Base-by-base conservation (phyloP, 2,113 vertebrate genomes). In the Paramisgurnus dabryanus region DNA sequence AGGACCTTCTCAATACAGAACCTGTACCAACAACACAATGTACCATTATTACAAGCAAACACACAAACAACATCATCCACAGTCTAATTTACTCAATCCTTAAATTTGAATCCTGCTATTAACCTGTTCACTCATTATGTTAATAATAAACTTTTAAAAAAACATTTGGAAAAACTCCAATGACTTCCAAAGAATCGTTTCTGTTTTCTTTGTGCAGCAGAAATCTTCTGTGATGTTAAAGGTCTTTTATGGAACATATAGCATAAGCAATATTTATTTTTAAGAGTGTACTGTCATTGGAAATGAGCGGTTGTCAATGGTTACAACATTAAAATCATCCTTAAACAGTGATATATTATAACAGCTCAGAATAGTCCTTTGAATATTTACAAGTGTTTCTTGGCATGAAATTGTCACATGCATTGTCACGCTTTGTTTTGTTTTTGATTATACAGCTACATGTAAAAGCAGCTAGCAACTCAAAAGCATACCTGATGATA, bases 11-110 rank as follows among this genome's bases (percentile, higher is more conserved):
- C 80, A 63, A 81, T 85, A 84, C 76, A 88, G 84, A 80, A 65
- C 73, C 86, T 76, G 92, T 92, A 92, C 92, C 91, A 87, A 87
- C 91, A 87, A 87, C 80, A 87, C 83, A 84, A 61, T 84, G 92
- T 93, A 94, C 91, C 92, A 87, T 87, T 50, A 82, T 81, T 83
- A 49, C 77, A 66, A 74, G 79, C 22, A 82, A 17, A 69, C 53
- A 74, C 58, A 70, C 57, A 45, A 73, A 87, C 80, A 80, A 84
- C 55, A 80, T 61, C n/a, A 70, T 67, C 34, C 34, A 64, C 10
- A 50, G 65, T 63, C 8, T 58, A 61, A 22, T 22, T 41, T 34
- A 49, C 3, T 49, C 43, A 49, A 61, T 41, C 55, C 55, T 61
- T 39, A 81, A 39, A 55, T 66, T 40, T 40, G 70, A 34, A 27